Evolutionary conservation across 1,140 invertebrate genomes (phyloP), one percentile per base, ranked within the genome.

Genomic region (Myzus persicae): DNA sequence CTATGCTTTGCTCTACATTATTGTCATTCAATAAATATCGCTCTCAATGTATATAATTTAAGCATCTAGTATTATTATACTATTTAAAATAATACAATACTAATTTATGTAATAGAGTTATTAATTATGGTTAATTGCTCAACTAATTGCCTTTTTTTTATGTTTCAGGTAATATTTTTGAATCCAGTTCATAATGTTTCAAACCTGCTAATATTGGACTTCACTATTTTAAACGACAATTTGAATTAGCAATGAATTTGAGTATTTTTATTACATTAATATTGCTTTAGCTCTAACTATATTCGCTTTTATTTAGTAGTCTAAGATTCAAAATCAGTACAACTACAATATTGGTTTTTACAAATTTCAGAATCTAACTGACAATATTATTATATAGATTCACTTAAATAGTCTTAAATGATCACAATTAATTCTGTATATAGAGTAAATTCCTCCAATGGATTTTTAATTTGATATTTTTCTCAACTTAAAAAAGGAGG

Each of bases 111-210:
- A 26, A 54, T 54, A 1, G 6, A 81, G 31, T 81, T 59, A 59
- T n/a, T 42, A 40, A 44, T 42, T 42, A 42, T 42, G 20, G 31
- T 24, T 84, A 42, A 42, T 38, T 42, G 11, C 6, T 18, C 5
- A 76, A 76, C 18, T 76, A n/a, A 36, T 18, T 76, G 1, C n/a
- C 0, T 42, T 1, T 87, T n/a, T 88, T 36, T 48, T 89, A 38
- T 89, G 87, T 89, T 89, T 89, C 87, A 89, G 87, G 87, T 89
- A 89, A 89, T 38, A 24, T 51, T 89, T 51, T 20, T 1, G 20
- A 36, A 51, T 24, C 87, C 48, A 51, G 20, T 51, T 24, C 3
- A 51, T 11, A 36, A 82, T 2, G 38, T 40, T 22, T 40, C 40
- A 85, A 38, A 82, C 6, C 22, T 4, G 40, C 8, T n/a, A 76